These are phyloP conservation scores for Setophaga petechia DNA, from an alignment of 2,113 vertebrate species.

Conservation along the genomic window DNA sequence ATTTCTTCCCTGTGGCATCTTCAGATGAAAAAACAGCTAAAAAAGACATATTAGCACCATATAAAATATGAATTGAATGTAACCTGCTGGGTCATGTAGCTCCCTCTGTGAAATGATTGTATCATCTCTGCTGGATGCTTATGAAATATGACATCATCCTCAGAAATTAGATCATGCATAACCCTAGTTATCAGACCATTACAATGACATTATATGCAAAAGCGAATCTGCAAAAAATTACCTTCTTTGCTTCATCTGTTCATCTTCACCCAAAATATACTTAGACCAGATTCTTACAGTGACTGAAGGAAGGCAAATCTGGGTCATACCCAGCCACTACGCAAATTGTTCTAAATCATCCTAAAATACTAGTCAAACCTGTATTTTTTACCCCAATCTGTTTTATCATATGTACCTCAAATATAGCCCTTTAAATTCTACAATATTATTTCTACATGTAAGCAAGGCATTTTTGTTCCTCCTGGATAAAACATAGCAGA, in stretches of 20 bases:
- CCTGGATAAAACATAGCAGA: background rate
- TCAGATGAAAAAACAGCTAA: background rate
- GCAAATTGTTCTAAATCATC: background rate
- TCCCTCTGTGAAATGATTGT: conserved; percentile 43
- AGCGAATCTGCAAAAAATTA: background rate
- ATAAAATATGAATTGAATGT: conserved; percentile 11
- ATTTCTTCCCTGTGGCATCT: background rate
- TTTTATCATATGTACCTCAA: background rate
- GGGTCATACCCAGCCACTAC: background rate
- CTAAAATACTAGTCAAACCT: background rate
- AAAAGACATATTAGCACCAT: background rate
- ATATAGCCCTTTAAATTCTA: background rate
- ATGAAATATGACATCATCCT: conserved; percentile 62
- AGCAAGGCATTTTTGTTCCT: background rate
- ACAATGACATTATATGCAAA: background rate
- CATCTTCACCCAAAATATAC: background rate
- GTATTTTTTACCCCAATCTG: rapidly evolving
- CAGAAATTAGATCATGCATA: conserved; percentile 11
- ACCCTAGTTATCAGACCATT: background rate
- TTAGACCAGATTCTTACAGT: background rate
- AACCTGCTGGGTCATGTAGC: conserved; percentile 23
- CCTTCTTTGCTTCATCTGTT: background rate
- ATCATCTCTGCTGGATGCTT: conserved; percentile 38
- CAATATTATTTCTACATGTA: background rate
- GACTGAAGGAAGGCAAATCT: background rate